phyloP scores from a whole-genome alignment of 2,888 invertebrate genomes.

The Embidobia sp. region DNA sequence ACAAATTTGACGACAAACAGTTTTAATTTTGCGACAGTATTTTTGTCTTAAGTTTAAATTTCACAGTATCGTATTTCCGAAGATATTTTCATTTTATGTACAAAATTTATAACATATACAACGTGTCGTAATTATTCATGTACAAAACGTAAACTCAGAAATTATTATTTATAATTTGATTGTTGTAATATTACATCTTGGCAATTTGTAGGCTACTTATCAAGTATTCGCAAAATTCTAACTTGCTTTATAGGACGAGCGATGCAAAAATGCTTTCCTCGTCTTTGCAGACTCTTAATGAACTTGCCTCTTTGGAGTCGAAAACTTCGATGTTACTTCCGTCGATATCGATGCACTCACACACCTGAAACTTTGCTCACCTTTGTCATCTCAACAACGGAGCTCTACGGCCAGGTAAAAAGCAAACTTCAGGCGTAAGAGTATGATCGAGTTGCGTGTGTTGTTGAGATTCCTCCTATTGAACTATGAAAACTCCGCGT shows the following conservation, averaged over 20 bases:
- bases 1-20: too few species aligned
- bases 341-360: slow-evolving; percentile 77
- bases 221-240: not conserved
- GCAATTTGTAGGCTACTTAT: slow-evolving; percentile 10
- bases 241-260: not conserved
- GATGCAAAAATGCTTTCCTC: slow-evolving; percentile 26
- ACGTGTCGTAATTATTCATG: too few species aligned
- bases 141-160: too few species aligned
- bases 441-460: slow-evolving; percentile 72
- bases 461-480: slow-evolving; percentile 30
- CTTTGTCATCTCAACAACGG: slow-evolving; percentile 75
- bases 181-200: not conserved
- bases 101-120: too few species aligned
- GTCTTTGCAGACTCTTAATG: slow-evolving; percentile 33
- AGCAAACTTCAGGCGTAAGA: slow-evolving; percentile 81
- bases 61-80: too few species aligned
- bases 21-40: too few species aligned
- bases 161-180: too few species aligned
- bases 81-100: too few species aligned
- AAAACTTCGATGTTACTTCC: slow-evolving; percentile 53
- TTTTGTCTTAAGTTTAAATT: too few species aligned
- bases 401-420: slow-evolving; percentile 78
- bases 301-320: slow-evolving; percentile 31
- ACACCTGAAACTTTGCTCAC: slow-evolving; percentile 81
- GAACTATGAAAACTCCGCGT: slow-evolving; percentile 33